Percentiles rank a stretch among this genome's conserved stretches.
These are phyloP conservation scores for Seriola rivoliana DNA, from an alignment of 2,113 vertebrate species.

Conservation along the genomic window DNA sequence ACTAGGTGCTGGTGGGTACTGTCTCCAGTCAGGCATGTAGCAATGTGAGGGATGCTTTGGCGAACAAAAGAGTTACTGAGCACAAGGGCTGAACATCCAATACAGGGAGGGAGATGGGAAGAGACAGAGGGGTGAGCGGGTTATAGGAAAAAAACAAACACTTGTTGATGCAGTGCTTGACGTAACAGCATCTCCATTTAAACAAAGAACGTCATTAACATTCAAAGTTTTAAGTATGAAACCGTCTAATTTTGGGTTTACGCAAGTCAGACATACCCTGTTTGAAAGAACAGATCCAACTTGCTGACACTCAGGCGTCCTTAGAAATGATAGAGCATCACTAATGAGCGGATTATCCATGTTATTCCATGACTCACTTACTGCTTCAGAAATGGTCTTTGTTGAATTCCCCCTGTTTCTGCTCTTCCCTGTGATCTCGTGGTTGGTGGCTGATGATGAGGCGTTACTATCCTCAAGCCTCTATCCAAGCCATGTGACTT, in stretches of 20 bases:
- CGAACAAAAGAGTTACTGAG: slow-evolving; percentile 82
- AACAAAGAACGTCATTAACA: slow-evolving; percentile 9
- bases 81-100: slow-evolving; percentile 74
- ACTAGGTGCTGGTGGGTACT: slow-evolving; percentile 73
- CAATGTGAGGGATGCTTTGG: slow-evolving; percentile 73
- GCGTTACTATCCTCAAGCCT: slow-evolving; percentile 57
- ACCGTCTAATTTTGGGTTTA: slow-evolving; percentile 4
- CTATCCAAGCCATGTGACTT: slow-evolving; percentile 76
- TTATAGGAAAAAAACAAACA: slow-evolving; percentile 46
- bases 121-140: slow-evolving; percentile 51
- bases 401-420: slow-evolving; percentile 37
- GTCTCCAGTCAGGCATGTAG: slow-evolving; percentile 81
- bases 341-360: slow-evolving; percentile 65
- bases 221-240: slow-evolving; percentile 19
- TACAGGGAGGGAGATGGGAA: slow-evolving; percentile 56
- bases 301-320: slow-evolving; percentile 44
- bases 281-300: slow-evolving; percentile 33
- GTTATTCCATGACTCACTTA: slow-evolving; percentile 54
- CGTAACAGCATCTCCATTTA: slow-evolving; percentile 24
- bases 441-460: slow-evolving; percentile 70
- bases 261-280: neutral
- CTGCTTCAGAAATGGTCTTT: slow-evolving; percentile 56
- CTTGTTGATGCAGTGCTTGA: slow-evolving; percentile 51
- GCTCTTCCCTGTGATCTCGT: slow-evolving; percentile 74
- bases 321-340: slow-evolving; percentile 34